Evolutionary conservation across 1,140 invertebrate species (phyloP), one percentile per base, ranked within the genome.

Genomic region (Drosophila pandora): DNA sequence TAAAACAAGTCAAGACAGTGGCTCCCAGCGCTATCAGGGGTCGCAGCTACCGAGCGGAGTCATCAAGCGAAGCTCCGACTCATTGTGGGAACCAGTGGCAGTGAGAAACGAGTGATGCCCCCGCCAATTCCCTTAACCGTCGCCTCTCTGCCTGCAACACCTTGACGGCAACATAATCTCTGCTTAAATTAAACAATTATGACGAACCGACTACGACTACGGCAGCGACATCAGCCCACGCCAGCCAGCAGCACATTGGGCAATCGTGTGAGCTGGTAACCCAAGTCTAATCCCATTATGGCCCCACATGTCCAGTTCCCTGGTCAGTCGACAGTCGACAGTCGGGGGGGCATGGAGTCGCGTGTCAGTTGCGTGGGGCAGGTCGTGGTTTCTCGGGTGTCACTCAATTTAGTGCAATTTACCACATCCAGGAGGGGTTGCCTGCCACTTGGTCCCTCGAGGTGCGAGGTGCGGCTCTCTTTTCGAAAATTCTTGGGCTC

Each of bases 131-230:
- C 17, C 17, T 17, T 17, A 17, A 17, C 17, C 17, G 17, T 17
- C 17, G 17, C 17, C 17, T 17, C 17, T 17, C 17, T 17, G 17
- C n/a, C 52, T 45, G 43, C 54, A 68, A 68, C 65, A 69, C 65
- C 63, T 69, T 69, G 61, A 49, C 47, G 54, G 32, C 54, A 75
- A 76, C 65, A 75, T 73, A 69, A 82, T 84, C 72, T 67, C 67
- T 60, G 74, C 61, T 59, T 58, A 76, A 88, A 82, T 88, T 88
- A 88, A 83, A 83, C 83, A 88, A 88, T 88, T 88, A 88, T 88
- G 83, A 79, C 61, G 75, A 60, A 55, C 63, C 30, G 55, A 50
- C 52, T 43, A 17, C 17, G 1, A 17, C 17, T 17, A 17, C 39
- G n/a, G n/a, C n/a, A n/a, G n/a, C n/a, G 39, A 45, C 41, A 41